Conservation (phyloP, 2,113 vertebrate genomes). For the Papio anubis region DNA sequence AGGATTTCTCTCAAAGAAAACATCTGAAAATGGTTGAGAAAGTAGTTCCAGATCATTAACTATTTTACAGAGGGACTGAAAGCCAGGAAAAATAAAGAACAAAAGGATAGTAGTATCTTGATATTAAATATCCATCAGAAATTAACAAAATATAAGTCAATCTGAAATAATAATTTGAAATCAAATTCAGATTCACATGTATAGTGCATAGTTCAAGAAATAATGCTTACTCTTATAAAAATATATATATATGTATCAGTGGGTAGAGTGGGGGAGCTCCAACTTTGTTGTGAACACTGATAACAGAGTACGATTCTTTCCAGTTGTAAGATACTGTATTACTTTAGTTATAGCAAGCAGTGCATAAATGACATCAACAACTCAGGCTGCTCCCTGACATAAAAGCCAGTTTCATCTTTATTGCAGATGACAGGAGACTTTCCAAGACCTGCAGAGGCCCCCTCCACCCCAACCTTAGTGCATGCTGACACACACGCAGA, state of each 20-base stretch:
- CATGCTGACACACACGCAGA: neutral
- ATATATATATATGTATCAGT: neutral
- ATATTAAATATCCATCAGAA: neutral
- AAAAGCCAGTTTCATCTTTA: neutral
- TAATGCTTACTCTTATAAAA: neutral
- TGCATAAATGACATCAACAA: neutral
- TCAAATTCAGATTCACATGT: neutral
- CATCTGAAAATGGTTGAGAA: neutral
- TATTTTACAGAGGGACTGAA: neutral
- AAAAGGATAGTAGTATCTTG: neutral
- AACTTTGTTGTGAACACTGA: neutral
- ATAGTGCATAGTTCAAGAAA: neutral
- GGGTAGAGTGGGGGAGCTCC: too few relatives aligned
- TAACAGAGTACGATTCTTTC: neutral
- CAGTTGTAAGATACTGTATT: neutral
- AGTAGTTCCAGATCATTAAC: neutral
- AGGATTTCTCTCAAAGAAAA: conserved; percentile 27
- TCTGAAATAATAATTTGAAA: neutral
- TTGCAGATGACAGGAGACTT: neutral
- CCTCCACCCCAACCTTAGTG: neutral
- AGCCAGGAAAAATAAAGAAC: neutral
- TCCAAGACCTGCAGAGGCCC: neutral
- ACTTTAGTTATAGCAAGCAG: neutral
- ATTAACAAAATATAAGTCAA: neutral
- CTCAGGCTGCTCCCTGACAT: neutral